Conservation (phyloP, 2,113 vertebrate genomes). For the Galbula dea region DNA sequence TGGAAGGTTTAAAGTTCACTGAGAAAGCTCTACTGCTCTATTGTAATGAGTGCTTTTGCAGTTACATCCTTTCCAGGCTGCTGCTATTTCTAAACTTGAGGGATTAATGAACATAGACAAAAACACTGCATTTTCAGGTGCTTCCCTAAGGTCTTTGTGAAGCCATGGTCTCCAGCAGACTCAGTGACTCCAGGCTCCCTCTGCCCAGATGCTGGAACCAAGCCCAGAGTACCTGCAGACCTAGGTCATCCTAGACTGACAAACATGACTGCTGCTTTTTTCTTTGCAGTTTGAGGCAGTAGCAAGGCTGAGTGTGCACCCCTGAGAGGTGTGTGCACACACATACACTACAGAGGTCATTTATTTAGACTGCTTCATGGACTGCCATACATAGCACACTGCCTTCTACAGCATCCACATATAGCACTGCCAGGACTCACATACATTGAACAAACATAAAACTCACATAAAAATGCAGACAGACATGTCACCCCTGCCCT, state of each 20-base stretch:
- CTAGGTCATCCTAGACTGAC: not conserved
- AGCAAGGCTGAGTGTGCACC: not conserved
- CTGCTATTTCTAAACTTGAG: not conserved
- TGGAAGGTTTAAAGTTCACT: not conserved
- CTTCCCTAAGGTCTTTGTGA: not conserved
- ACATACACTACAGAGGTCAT: not conserved
- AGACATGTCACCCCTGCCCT: rapidly evolving
- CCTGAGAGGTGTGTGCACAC: not conserved
- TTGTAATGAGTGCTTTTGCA: not conserved
- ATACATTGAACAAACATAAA: not conserved
- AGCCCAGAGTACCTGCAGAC: rapidly evolving
- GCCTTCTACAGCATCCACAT: not conserved
- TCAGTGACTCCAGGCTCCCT: not conserved
- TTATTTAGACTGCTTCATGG: rapidly evolving
- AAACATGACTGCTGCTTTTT: not conserved
- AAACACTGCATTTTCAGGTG: not conserved
- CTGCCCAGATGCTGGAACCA: no score
- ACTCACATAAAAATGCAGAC: not conserved
- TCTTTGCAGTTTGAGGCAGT: not conserved
- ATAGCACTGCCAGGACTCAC: not conserved
- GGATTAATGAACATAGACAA: not conserved
- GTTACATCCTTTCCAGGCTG: not conserved
- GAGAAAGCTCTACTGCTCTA: not conserved
- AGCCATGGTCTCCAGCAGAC: not conserved
- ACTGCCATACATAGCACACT: no score